Evolutionary conservation across 2,888 invertebrate species (phyloP).

Genomic region (Leptothorax acervorum): DNA sequence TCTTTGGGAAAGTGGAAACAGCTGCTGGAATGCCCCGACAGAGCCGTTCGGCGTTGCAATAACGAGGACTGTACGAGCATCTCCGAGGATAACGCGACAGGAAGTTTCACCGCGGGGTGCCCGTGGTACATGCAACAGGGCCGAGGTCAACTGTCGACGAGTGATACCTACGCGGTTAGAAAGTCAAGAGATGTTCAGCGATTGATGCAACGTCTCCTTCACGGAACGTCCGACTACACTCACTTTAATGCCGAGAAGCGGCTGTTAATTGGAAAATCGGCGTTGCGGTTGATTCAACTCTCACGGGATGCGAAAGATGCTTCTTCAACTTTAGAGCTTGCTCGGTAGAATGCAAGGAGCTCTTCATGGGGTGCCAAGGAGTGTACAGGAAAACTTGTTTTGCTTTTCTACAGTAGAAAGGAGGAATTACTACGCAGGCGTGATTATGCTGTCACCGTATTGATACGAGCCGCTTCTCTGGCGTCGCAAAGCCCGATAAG

Average conservation of each 20-base stretch:
- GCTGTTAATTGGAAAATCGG: conserved; percentile 55
- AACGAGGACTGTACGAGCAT: conserved; percentile 52
- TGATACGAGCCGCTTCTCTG: conserved; percentile 8
- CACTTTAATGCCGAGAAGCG: conserved; percentile 10
- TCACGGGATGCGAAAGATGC: conserved; percentile 6
- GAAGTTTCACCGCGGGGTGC: conserved; percentile 71
- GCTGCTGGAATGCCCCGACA: conserved; percentile 61
- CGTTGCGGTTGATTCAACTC: conserved; percentile 30
- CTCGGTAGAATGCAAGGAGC: conserved; percentile 1
- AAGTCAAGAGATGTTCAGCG: conserved; percentile 57
- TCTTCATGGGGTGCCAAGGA: conserved; percentile 27
- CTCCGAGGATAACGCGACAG: conserved; percentile 59
- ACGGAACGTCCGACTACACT: conserved; percentile 4
- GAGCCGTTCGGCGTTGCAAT: conserved; percentile 57
- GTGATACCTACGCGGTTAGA: conserved; percentile 61
- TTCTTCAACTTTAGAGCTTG: conserved; percentile 17
- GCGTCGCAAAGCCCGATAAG: neutral
- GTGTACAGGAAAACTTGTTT: conserved; percentile 6
- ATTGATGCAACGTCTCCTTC: conserved; percentile 60
- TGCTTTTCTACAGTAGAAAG: conserved; percentile 28
- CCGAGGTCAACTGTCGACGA: conserved; percentile 61
- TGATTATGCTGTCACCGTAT: conserved; percentile 38
- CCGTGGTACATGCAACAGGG: conserved; percentile 39
- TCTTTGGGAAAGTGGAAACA: conserved; percentile 55
- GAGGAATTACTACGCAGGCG: conserved; percentile 8